Evolutionary conservation across 2,113 vertebrate genomes (phyloP).

Genomic region (Mobula hypostoma): DNA sequence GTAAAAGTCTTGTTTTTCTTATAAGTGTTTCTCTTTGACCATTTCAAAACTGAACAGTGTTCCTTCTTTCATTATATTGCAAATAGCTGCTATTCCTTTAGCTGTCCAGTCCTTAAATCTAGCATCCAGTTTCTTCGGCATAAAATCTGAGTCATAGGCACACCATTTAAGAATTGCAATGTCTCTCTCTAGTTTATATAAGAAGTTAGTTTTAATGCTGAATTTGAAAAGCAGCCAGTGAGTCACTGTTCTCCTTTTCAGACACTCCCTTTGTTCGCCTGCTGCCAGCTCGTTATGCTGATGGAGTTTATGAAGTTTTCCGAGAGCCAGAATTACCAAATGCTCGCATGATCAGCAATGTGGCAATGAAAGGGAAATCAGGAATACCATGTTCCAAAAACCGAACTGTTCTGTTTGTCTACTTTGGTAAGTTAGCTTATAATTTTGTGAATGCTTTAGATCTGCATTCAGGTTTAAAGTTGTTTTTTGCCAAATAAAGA

Average conservation of each 20-base stretch:
- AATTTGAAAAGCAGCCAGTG: not conserved
- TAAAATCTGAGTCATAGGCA: too few species aligned
- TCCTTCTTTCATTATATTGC: too few species aligned
- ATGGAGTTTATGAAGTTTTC: conserved; percentile 13
- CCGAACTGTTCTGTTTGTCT: conserved; percentile 35
- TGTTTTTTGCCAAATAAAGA: not conserved
- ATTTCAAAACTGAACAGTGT: too few species aligned
- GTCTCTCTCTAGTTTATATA: too few species aligned
- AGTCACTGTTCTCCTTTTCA: not conserved
- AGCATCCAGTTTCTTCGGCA: too few species aligned
- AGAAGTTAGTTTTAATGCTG: not conserved
- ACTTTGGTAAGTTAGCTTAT: conserved; percentile 27
- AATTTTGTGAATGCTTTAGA: not conserved
- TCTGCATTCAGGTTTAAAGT: not conserved
- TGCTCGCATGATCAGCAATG: conserved; percentile 18
- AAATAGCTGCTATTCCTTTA: too few species aligned
- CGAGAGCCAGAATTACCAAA: conserved; percentile 32
- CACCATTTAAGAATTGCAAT: too few species aligned
- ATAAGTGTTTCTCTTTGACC: too few species aligned
- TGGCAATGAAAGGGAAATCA: conserved; percentile 6
- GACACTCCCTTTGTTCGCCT: conserved; percentile 9
- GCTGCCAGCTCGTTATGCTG: conserved; percentile 31
- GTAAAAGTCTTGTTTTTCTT: too few species aligned
- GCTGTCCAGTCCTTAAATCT: too few species aligned
- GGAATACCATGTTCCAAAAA: conserved; percentile 26